Conservation (phyloP, 2,888 invertebrate genomes). For the Gisinianus flammeolus region DNA sequence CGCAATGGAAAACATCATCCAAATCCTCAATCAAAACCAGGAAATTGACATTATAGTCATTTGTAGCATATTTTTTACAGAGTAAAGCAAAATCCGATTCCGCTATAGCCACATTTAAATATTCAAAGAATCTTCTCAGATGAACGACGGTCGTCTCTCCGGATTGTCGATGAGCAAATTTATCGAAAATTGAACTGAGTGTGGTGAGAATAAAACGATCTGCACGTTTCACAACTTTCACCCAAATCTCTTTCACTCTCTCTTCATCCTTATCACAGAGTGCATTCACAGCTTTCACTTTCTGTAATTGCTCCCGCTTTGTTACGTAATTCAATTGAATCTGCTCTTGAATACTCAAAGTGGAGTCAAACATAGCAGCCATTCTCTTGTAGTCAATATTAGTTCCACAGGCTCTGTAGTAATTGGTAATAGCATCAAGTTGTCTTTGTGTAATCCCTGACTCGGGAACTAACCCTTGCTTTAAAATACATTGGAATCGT, state of each 20-base stretch:
- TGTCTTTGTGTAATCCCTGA: constrained; percentile 56
- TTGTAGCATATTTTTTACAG: constrained; percentile 76
- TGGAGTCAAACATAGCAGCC: constrained; percentile 44
- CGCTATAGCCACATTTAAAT: constrained; percentile 72
- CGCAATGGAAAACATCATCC: constrained; percentile 68
- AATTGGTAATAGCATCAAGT: constrained; percentile 56
- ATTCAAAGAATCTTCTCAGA: constrained; percentile 75
- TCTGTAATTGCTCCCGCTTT: constrained; percentile 48
- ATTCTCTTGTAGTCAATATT: constrained; percentile 57
- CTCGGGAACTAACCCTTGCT: constrained; percentile 55
- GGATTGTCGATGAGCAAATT: constrained; percentile 57
- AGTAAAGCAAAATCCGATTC: constrained; percentile 76
- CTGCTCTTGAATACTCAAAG: constrained; percentile 57
- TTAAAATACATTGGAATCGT: constrained; percentile 55
- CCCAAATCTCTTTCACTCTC: constrained; percentile 71
- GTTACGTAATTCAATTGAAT: constrained; percentile 57
- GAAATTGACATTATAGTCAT: constrained; percentile 79
- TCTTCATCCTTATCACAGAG: constrained; percentile 72
- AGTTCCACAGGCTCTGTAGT: constrained; percentile 55
- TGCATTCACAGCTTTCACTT: constrained; percentile 64
- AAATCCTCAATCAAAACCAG: constrained; percentile 75
- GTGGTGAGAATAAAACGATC: constrained; percentile 52
- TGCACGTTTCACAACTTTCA: constrained; percentile 68
- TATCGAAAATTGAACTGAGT: constrained; percentile 54
- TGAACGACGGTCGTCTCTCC: constrained; percentile 79